Conservation (phyloP, 2,888 invertebrate species). For the Sinohyriopsis cumingii region DNA sequence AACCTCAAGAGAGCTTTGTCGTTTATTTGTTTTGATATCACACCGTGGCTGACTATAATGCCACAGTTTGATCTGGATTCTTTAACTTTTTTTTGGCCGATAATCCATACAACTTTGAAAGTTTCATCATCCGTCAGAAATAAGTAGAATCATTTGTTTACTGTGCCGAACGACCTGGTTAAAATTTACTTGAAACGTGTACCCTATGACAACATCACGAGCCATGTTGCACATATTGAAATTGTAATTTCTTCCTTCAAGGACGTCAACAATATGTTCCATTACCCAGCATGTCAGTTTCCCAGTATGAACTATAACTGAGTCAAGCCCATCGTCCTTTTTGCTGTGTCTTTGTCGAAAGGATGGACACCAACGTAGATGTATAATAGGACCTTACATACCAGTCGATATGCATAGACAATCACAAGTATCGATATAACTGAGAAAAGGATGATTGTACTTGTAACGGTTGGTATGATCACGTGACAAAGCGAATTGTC, state of each 20-base stretch:
- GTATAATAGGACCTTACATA: slow-evolving; percentile 43
- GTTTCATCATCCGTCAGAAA: slow-evolving; percentile 29
- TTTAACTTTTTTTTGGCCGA: slow-evolving; percentile 43
- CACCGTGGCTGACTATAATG: slow-evolving; percentile 33
- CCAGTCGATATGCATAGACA: slow-evolving; percentile 33
- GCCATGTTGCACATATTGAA: slow-evolving; percentile 34
- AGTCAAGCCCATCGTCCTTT: slow-evolving; percentile 34
- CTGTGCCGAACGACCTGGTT: slow-evolving; percentile 31
- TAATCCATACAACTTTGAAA: slow-evolving; percentile 39
- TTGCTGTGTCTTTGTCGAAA: slow-evolving; percentile 39
- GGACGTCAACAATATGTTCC: slow-evolving; percentile 26
- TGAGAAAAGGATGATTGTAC: slow-evolving; percentile 17
- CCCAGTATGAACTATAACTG: slow-evolving; percentile 37
- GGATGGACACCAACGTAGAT: slow-evolving; percentile 47
- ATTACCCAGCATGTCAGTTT: slow-evolving; percentile 33
- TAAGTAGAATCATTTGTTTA: slow-evolving; percentile 38
- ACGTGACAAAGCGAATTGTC: slow-evolving; percentile 22
- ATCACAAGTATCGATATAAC: slow-evolving; percentile 17
- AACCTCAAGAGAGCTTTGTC: slow-evolving; percentile 38
- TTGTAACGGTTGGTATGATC: slow-evolving; percentile 22
- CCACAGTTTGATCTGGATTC: slow-evolving; percentile 37
- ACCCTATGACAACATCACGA: slow-evolving; percentile 42
- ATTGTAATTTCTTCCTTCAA: slow-evolving; percentile 28
- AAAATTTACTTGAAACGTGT: slow-evolving; percentile 45
- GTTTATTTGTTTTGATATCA: slow-evolving; percentile 19